Conservation (phyloP, 2,797 vertebrate genomes). For the Coilia nasus region DNA sequence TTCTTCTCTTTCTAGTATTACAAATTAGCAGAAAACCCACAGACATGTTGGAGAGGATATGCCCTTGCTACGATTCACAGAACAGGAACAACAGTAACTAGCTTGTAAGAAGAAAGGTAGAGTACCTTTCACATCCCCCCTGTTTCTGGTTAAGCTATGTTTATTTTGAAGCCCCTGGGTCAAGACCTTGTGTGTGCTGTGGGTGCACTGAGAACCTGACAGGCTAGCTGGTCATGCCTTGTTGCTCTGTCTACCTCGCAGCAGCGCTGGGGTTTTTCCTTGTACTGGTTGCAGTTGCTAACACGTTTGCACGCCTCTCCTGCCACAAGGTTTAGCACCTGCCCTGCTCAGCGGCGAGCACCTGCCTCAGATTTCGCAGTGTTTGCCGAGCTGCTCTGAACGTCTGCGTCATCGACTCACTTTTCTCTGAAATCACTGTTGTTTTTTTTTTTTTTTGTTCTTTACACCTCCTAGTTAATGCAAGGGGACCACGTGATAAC, state of each 20-base stretch:
- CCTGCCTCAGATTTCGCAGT: neutral
- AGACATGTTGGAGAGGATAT: neutral
- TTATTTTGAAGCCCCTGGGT: neutral
- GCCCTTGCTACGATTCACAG: conserved; percentile 1
- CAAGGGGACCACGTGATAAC: too few species aligned
- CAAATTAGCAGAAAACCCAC: conserved; percentile 19
- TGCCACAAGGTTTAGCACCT: conserved; percentile 8
- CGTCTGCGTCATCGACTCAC: neutral
- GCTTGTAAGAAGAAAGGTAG: neutral
- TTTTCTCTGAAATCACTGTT: conserved; percentile 23
- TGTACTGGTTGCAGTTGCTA: neutral
- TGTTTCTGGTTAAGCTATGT: neutral
- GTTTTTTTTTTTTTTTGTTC: too few species aligned
- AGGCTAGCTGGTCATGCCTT: neutral
- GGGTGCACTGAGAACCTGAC: neutral
- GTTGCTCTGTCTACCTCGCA: neutral
- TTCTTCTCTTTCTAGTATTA: neutral
- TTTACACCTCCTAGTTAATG: too few species aligned
- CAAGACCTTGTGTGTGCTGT: neutral
- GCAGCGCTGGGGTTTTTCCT: neutral
- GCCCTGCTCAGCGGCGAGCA: neutral
- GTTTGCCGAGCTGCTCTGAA: neutral
- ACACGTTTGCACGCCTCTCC: neutral
- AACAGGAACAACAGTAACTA: neutral
- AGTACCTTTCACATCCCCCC: neutral